Conservation (phyloP, 2,888 invertebrate species). For the Eucera pruinosa region DNA sequence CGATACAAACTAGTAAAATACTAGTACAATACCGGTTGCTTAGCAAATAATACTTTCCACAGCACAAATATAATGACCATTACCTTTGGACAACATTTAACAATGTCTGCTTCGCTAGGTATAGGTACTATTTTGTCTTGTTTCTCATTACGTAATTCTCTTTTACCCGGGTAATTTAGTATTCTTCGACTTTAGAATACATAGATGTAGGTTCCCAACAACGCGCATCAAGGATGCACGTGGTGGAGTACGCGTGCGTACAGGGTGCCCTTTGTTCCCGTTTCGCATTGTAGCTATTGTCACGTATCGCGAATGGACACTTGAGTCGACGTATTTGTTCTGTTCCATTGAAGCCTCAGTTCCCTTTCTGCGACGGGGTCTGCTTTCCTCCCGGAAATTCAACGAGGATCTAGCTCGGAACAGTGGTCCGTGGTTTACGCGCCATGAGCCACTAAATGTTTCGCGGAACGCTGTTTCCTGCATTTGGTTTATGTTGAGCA, state of each 20-base stretch:
- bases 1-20: no score
- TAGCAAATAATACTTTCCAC: no score
- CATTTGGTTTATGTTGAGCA: constrained; percentile 6
- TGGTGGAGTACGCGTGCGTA: no score
- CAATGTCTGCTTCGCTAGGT: no score
- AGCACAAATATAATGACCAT: no score
- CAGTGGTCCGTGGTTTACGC: background rate
- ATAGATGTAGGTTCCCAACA: background rate
- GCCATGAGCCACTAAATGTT: constrained; percentile 12
- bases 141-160: no score
- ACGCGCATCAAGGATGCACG: no score
- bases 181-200: constrained; percentile 20
- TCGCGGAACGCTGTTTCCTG: background rate
- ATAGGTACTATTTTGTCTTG: no score
- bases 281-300: constrained; percentile 52
- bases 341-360: constrained; percentile 33
- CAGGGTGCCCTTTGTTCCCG: constrained; percentile 44
- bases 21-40: no score
- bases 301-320: constrained; percentile 53
- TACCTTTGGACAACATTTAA: no score
- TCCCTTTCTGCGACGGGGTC: constrained; percentile 40
- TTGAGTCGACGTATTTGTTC: constrained; percentile 61
- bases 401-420: constrained; percentile 27
- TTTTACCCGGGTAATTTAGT: no score
- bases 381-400: constrained; percentile 46